Evolutionary conservation across 2,113 vertebrate species (phyloP), one percentile per base, ranked within the genome.

Genomic region (Lepus timidus): DNA sequence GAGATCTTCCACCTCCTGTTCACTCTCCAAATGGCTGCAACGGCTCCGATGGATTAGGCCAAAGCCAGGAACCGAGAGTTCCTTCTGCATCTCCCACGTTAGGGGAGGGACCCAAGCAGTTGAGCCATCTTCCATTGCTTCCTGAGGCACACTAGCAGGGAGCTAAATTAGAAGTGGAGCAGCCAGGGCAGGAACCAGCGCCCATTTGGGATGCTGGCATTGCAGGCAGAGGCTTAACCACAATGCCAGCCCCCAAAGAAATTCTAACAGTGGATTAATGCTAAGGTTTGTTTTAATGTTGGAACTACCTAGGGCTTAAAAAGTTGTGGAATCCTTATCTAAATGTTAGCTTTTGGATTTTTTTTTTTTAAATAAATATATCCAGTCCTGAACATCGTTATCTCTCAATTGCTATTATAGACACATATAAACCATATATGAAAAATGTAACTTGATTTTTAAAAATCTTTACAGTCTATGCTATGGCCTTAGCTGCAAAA

Each of bases 341-440:
- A 49, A 39, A 68, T 25, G 20, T 31, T 64, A 49, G 9, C 19
- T 94, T 88, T 67, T 25, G 61, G 39, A 49, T 91, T 17, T 33
- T 75, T 95, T 93, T 68, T 52, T 25, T 88, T 36, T 36, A 36
- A 65, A 62, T 22, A 90, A 88, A 91, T 61, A 87, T 55, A 27
- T 27, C 9, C 71, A 74, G 22, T 74, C 22, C 20, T 29, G 27
- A 65, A 71, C 6, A 82, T 39, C 19, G 93, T 62, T 36, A 82
- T 25, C 67, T 68, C 11, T 70, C 39, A 93, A 78, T 71, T 62
- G 85, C 52, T 55, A 93, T n/a, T 39, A 73, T 7, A 92, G 4
- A 33, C 25, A 51, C 75, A 91, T 12, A 74, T 44, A 88, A 82
- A 65, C 44, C 9, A 71, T 23, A 58, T 1, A 76, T 51, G 23